These are phyloP conservation scores for Petroica traversi DNA, from an alignment of 2,113 vertebrate species.

Conservation along the genomic window DNA sequence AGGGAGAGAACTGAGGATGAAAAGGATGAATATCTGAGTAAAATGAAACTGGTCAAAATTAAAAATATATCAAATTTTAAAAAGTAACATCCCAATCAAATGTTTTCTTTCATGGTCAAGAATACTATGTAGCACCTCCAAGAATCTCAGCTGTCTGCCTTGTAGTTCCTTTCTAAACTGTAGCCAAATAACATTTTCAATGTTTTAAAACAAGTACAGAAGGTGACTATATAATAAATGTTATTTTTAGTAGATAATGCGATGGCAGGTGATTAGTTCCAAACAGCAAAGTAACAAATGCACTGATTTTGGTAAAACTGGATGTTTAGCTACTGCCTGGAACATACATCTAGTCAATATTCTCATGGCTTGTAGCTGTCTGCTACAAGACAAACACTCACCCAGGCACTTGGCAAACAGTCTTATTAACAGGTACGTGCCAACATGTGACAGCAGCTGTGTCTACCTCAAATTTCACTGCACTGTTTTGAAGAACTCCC, in stretches of 20 bases:
- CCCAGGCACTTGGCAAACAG: not conserved
- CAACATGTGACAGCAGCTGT: not conserved
- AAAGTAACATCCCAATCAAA: not conserved
- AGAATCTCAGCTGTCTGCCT: not conserved
- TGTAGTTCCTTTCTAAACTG: not conserved
- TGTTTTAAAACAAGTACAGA: not conserved
- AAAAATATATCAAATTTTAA: not conserved
- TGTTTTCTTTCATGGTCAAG: not conserved
- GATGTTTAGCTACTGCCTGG: not conserved
- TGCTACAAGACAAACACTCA: not conserved
- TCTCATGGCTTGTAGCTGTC: not conserved
- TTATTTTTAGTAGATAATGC: not conserved
- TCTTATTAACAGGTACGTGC: accelerated
- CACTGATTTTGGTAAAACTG: not conserved
- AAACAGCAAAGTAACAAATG: not conserved
- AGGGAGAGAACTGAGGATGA: not conserved
- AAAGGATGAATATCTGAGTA: not conserved
- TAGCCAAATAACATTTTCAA: not conserved
- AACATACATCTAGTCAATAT: not conserved
- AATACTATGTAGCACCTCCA: not conserved
- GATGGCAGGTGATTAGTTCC: not conserved
- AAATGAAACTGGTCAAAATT: not conserved
- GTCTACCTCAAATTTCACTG: not conserved
- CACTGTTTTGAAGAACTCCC: not conserved
- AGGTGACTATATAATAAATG: not conserved